Evolutionary conservation across 2,888 invertebrate genomes (phyloP), one percentile per base, ranked within the genome.

Genomic region (Perithous albicinctus): DNA sequence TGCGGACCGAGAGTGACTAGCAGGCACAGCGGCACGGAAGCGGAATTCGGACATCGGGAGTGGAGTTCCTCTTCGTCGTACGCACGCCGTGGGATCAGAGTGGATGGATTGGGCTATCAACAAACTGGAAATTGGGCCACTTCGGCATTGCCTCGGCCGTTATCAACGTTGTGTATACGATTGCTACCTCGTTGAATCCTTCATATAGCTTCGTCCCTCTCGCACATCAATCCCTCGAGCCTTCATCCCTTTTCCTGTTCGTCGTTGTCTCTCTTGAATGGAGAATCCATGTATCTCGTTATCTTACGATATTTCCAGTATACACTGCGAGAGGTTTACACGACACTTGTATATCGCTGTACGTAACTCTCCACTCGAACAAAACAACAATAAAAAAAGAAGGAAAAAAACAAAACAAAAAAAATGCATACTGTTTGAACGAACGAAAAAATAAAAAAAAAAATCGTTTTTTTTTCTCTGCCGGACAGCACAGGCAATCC

Each of bases 281-380:
- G 82, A 72, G 79, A 76, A 82, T 82, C 67, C 82, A 76, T 82
- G 82, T 82, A 82, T 79, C 82, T 79, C 78, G 82, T 82, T 82
- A 82, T 82, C 82, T 82, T 82, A 82, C 75, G 59, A 76, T 80
- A 70, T 64, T n/a, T 70, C 63, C 75, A 56, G 59, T 66, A 72
- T 66, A 54, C 35, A 32, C n/a, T n/a, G n/a, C n/a, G 32, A 15
- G 15, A 32, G 48, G 43, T 72, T 63, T 72, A 72, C 69, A 82
- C 59, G 76, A 66, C 75, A 78, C 74, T 10, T 59, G 59, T 59
- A 59, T 18, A 59, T 59, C 59, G 32, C 29, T 8, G 15, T 32
- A 32, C 32, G 59, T 59, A 35, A 32, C 59, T 59, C 32, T 59
- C 35, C 59, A 59, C 32, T 35, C 59, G 15, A 56, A 56, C 15